Evolutionary conservation across 2,888 invertebrate species (phyloP).

Genomic region (Euzetes globulus): DNA sequence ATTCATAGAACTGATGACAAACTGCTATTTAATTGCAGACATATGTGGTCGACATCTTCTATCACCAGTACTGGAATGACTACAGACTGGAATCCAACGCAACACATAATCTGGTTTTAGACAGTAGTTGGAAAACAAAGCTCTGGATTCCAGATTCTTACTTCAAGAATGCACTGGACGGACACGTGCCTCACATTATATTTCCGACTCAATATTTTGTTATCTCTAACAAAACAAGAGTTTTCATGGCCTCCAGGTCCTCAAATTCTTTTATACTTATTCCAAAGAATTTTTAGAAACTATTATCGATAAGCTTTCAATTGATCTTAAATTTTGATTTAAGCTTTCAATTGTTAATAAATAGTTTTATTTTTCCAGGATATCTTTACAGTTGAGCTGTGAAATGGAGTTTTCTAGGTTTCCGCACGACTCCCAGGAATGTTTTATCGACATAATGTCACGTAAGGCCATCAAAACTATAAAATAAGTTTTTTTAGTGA

Average conservation of each 20-base stretch:
- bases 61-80: conserved; percentile 40
- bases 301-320: too few relatives aligned
- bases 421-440: conserved; percentile 41
- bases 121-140: conserved; percentile 38
- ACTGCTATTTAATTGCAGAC: conserved; percentile 31
- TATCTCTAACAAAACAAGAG: conserved; percentile 36
- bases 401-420: conserved; percentile 37
- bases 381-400: conserved; percentile 37
- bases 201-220: conserved; percentile 39
- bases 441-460: conserved; percentile 40
- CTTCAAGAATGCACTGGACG: conserved; percentile 40
- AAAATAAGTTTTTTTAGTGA: neutral
- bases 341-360: too few relatives aligned
- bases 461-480: conserved; percentile 35
- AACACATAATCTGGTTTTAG: conserved; percentile 35
- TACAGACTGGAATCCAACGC: conserved; percentile 29
- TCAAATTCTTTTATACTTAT: neutral
- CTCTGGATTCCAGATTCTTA: conserved; percentile 41
- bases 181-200: conserved; percentile 39
- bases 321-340: too few relatives aligned
- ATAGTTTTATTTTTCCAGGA: conserved; percentile 31
- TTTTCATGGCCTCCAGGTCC: conserved; percentile 40
- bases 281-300: too few relatives aligned
- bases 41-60: conserved; percentile 40
- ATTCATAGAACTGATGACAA: neutral